Base-by-base conservation (phyloP, 1,140 invertebrate species). In the Lepidurus couesii region DNA sequence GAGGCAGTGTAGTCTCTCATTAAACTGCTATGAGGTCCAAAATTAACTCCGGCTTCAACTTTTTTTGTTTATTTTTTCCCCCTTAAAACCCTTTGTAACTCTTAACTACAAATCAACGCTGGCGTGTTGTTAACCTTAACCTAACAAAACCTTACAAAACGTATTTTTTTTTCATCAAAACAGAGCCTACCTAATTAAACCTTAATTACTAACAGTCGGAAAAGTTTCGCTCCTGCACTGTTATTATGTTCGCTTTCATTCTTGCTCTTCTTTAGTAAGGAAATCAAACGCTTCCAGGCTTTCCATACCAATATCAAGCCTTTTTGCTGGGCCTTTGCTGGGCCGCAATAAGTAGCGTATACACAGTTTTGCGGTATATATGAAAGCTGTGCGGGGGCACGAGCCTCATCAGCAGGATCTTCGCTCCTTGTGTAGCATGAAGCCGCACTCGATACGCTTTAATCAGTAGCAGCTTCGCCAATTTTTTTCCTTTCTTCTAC, bases 361-460 rank as follows among this genome's bases (percentile, higher is more conserved):
- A 34, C 34, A 4, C 34, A 34, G 34, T 34, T 34, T 34, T 34
- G 34, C 34, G 34, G 34, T 34, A 34, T 13, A 13, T 65, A 9
- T 21, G 53, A n/a, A n/a, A 7, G 21, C 5, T 65, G 16, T 65
- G 16, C 16, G 5, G 6, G 13, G 53, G 53, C 53, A 65, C 53
- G 53, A 65, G 53, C 53, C 53, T 65, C 53, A 65, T 65, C 53
- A 65, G 53, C 53, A 65, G 53, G 53, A 65, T n/a, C 53, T 65
- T 65, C 53, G 53, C 53, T 65, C 53, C 16, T 65, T 65, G 53
- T 9, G 53, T 21, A 65, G 53, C 53, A 16, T 65, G 53, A 65
- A 65, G 53, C 53, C 53, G 53, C 53, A 65, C 16, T 65, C 53
- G 53, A 65, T 65, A 65, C 53, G 53, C 53, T 65, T 65, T 65